Percentiles rank a stretch among this genome's conserved stretches.
These are phyloP conservation scores for Pyxicephalus adspersus DNA, from an alignment of 2,113 vertebrate species.

Conservation along the genomic window DNA sequence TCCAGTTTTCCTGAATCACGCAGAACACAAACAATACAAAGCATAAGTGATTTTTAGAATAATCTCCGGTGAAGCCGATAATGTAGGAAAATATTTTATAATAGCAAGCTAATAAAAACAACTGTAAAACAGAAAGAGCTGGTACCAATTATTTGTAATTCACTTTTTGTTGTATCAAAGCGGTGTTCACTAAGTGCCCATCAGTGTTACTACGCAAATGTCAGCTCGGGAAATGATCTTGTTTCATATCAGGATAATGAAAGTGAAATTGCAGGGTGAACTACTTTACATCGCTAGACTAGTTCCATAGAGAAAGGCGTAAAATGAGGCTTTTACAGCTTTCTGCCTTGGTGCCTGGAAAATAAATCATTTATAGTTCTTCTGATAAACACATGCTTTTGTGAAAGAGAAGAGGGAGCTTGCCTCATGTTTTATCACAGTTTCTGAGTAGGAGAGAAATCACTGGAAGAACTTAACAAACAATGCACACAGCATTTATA, in stretches of 20 bases:
- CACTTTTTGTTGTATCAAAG: background rate
- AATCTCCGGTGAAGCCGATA: no score
- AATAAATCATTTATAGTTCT: slow-evolving; percentile 5
- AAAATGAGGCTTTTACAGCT: slow-evolving; percentile 8
- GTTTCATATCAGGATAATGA: slow-evolving; percentile 24
- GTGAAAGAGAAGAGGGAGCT: background rate
- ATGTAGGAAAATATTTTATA: background rate
- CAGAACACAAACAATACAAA: no score
- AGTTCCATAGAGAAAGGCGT: background rate
- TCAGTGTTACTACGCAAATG: background rate
- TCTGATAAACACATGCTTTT: slow-evolving; percentile 29
- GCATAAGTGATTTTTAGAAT: no score
- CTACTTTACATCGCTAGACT: background rate
- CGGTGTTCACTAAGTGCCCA: background rate
- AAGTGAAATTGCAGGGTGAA: slow-evolving; percentile 18
- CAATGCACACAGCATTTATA: background rate
- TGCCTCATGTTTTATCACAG: background rate
- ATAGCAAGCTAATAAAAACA: background rate
- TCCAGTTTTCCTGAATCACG: no score
- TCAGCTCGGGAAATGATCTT: background rate
- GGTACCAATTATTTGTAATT: background rate
- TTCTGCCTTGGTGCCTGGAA: background rate
- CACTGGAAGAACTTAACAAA: background rate
- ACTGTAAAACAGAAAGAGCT: background rate
- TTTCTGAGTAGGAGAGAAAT: background rate